Conservation (phyloP, 2,113 vertebrate genomes). For the Microtus richardsoni region DNA sequence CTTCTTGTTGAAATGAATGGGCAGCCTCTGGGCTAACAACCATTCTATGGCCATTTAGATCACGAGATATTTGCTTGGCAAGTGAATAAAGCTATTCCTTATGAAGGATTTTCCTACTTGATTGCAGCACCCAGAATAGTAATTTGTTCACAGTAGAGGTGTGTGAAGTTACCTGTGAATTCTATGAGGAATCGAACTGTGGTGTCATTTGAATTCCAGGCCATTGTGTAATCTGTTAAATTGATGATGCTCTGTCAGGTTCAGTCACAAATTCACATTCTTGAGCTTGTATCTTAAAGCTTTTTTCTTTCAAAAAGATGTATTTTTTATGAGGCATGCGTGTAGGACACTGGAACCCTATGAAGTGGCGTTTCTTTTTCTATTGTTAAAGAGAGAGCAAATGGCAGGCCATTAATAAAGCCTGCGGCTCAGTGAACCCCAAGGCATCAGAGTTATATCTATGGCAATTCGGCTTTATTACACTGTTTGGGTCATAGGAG, state of each 20-base stretch:
- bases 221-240: background rate
- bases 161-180: background rate
- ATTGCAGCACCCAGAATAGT: background rate
- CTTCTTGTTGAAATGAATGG: background rate
- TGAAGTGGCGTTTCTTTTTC: conserved; percentile 51
- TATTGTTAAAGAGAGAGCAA: background rate
- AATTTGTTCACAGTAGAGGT: background rate
- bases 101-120: background rate
- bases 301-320: conserved; percentile 51
- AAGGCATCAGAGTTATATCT: background rate
- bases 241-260: background rate
- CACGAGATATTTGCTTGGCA: background rate
- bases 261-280: conserved; percentile 42
- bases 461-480: background rate
- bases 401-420: conserved; percentile 36
- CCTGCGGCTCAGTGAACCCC: background rate
- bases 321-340: background rate
- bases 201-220: conserved; percentile 27
- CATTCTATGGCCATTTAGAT: background rate
- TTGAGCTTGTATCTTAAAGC: background rate
- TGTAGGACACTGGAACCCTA: background rate
- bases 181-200: conserved; percentile 1
- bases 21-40: background rate
- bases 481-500: background rate
- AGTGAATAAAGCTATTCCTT: background rate